Evolutionary conservation across 2,888 invertebrate genomes (phyloP).

Genomic region (Mimas tiliae): DNA sequence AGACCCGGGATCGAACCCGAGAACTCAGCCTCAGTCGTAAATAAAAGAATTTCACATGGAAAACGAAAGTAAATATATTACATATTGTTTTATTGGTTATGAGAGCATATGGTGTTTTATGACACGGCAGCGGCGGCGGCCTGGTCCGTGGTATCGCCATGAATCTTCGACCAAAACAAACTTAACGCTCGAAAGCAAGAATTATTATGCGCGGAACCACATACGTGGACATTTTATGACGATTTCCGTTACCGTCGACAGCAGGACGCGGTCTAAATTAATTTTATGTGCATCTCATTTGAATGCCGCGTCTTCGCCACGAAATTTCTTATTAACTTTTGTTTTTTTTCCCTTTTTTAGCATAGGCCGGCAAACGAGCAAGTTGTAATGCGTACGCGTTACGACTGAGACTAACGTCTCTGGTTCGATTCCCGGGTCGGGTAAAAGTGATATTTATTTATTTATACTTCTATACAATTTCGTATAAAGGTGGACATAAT

Average conservation of each 20-base stretch:
- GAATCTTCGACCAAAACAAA: slow-evolving; percentile 22
- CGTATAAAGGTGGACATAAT: too few relatives aligned
- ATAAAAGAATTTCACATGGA: too few relatives aligned
- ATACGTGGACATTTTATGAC: slow-evolving; percentile 49
- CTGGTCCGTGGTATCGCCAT: too few relatives aligned
- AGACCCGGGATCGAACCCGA: too few relatives aligned
- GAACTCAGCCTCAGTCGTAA: too few relatives aligned
- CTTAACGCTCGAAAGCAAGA: slow-evolving; percentile 33
- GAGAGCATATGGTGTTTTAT: background rate
- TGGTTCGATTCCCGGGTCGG: too few relatives aligned
- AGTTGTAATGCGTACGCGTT: too few relatives aligned
- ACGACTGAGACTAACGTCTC: too few relatives aligned
- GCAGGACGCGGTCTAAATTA: slow-evolving; percentile 55
- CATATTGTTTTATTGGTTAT: background rate
- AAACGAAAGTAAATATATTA: too few relatives aligned
- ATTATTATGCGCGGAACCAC: slow-evolving; percentile 55
- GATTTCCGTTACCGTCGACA: slow-evolving; percentile 53
- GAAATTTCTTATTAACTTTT: background rate
- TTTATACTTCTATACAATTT: too few relatives aligned
- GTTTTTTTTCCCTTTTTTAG: background rate
- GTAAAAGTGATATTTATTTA: too few relatives aligned
- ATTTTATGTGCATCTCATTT: slow-evolving; percentile 37
- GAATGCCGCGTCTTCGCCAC: slow-evolving; percentile 21
- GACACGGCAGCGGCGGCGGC: background rate
- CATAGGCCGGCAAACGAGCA: too few relatives aligned